A percentile compares a stretch with the other conserved stretches of the same genome.
phyloP scores from a whole-genome alignment of 2,797 vertebrate species.

The Trachops cirrhosus region DNA sequence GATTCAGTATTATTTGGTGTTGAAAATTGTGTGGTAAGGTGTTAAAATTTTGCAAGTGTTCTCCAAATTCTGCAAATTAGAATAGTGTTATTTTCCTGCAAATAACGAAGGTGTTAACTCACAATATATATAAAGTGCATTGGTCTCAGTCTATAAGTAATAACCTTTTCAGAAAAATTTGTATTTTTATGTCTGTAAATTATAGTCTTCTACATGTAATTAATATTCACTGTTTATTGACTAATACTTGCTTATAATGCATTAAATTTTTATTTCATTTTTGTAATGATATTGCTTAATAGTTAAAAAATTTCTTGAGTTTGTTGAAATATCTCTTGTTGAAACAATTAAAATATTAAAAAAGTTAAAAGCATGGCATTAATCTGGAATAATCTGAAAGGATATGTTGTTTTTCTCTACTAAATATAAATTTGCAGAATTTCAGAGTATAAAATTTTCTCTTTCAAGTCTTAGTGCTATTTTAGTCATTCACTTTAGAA shows the following conservation, averaged over 20 bases:
- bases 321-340: conserved; percentile 22
- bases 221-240: neutral
- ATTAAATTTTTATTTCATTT: neutral
- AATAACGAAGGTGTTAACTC: neutral
- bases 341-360: neutral
- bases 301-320: neutral
- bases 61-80: neutral
- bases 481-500: conserved; percentile 40
- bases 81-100: neutral
- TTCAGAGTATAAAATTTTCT: neutral
- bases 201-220: neutral
- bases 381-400: conserved; percentile 55
- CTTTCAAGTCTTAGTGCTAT: neutral
- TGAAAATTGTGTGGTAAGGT: neutral
- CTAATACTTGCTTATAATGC: neutral
- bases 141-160: neutral
- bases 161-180: conserved; percentile 1
- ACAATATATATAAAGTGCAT: neutral
- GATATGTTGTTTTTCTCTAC: conserved; percentile 49
- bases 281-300: neutral
- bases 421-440: conserved; percentile 52
- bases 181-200: neutral
- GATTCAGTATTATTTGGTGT: neutral
- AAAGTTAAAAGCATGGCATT: neutral
- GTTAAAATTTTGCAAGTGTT: neutral